Evolutionary conservation across 2,113 vertebrate genomes (phyloP).

Genomic region (Leptocoma aspasia): DNA sequence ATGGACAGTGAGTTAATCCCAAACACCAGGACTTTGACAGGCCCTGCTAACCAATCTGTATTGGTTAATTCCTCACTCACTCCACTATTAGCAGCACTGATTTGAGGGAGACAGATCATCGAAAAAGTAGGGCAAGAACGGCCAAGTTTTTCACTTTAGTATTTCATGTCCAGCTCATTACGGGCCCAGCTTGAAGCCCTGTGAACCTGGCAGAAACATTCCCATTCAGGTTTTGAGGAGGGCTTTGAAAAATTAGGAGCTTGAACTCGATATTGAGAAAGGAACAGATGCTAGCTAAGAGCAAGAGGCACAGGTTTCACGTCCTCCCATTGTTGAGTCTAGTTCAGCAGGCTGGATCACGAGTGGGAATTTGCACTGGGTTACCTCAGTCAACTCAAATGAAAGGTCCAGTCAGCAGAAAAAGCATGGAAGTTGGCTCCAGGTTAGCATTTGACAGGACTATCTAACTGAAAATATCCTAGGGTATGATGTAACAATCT

Average conservation of each 20-base stretch:
- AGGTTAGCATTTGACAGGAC: neutral
- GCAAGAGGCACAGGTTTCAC: neutral
- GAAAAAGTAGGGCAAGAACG: neutral
- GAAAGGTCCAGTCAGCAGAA: neutral
- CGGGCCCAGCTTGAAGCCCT: neutral
- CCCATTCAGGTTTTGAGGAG: neutral
- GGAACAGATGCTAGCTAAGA: neutral
- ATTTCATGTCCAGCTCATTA: neutral
- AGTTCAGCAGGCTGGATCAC: neutral
- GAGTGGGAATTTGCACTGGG: neutral
- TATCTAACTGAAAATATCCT: neutral
- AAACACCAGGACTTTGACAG: neutral
- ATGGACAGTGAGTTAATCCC: neutral
- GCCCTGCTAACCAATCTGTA: neutral
- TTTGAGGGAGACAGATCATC: neutral
- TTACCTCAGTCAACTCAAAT: neutral
- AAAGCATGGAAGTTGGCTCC: neutral
- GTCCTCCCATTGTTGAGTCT: neutral
- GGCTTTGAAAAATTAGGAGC: neutral
- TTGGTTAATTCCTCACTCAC: neutral
- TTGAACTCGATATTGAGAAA: neutral
- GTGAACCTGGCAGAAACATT: neutral
- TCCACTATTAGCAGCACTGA: neutral
- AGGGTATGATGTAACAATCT: neutral
- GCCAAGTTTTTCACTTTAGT: neutral